phyloP scores from a whole-genome alignment of 2,888 invertebrate genomes.

The Ametastegia equiseti region DNA sequence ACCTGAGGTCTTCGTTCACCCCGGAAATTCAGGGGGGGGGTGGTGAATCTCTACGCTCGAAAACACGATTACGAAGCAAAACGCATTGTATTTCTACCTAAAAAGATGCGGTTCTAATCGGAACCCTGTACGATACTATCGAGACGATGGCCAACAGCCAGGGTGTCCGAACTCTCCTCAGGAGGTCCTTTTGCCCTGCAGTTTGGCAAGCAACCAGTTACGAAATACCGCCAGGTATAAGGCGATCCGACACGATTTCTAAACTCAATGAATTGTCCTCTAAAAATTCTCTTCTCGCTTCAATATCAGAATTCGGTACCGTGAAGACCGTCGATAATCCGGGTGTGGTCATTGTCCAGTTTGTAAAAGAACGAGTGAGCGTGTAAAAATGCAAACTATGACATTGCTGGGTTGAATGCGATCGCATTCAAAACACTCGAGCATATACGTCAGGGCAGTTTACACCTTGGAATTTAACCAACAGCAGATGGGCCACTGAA shows the following conservation, averaged over 20 bases:
- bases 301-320: too few species aligned
- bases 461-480: conserved; percentile 17
- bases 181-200: not conserved
- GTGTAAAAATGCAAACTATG: not conserved
- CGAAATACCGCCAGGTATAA: conserved; percentile 26
- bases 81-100: not conserved
- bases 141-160: not conserved
- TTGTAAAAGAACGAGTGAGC: not conserved
- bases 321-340: conserved; percentile 2
- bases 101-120: conserved; percentile 27
- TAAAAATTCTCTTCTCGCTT: too few species aligned
- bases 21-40: not conserved
- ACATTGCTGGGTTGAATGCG: not conserved
- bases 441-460: conserved; percentile 8
- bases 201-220: conserved; percentile 7
- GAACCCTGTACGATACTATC: not conserved
- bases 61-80: conserved; percentile 31
- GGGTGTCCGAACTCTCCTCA: conserved; percentile 18
- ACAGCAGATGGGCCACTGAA: not conserved
- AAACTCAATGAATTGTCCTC: not conserved
- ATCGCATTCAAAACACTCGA: conserved; percentile 27
- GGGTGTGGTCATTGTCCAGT: conserved; percentile 19
- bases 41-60: not conserved
- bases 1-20: not conserved
- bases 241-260: conserved; percentile 30